Base-by-base conservation (phyloP, 2,113 vertebrate genomes). In the Rousettus leschenaultii region DNA sequence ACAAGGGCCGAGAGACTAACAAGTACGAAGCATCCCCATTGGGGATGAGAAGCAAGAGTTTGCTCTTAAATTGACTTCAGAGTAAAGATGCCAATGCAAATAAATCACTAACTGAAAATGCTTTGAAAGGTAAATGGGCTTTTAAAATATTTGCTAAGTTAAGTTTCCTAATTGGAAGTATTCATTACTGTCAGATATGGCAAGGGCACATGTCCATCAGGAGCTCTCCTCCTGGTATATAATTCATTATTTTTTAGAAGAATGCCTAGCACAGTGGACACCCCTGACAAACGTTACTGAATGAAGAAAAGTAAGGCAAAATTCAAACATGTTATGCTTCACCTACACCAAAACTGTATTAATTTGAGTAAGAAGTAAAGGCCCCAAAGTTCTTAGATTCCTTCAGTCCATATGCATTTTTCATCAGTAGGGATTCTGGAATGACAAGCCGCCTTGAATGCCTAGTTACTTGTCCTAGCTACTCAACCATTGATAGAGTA, bases 121-220 rank as follows among this genome's bases (percentile, higher is more conserved):
- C 89, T 95, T 33, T 55, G 82, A 88, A 94, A 91, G 85, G 88
- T 80, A 94, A 94, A 91, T 79, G 77, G 89, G 63, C 30, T 95
- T 95, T 71, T 63, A 90, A 89, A 96, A 84, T 96, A 90, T 83
- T 59, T 86, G 80, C n/a, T 74, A 63, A 35, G 51, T 63, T 86
- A 89, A 68, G 59, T 66, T 84, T 94, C 80, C 70, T 96, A 91
- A 95, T 80, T 1, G 2, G 38, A 91, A 59, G 51, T 95, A 91
- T 96, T 95, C 94, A 89, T 95, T 96, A 78, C 82, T 66, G 77
- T 86, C 96, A 88, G 85, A 59, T 93, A 61, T 30, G 66, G 90
- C 91, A 65, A 96, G 82, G 30, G 55, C 28, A 74, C 9, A 2
- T 51, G 63, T 77, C 79, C 33, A 55, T 92, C 86, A 63, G 53